Evolutionary conservation across 92 coral and sea anemone genomes (phyloP).

Genomic region (Umimayanthus kanabou): DNA sequence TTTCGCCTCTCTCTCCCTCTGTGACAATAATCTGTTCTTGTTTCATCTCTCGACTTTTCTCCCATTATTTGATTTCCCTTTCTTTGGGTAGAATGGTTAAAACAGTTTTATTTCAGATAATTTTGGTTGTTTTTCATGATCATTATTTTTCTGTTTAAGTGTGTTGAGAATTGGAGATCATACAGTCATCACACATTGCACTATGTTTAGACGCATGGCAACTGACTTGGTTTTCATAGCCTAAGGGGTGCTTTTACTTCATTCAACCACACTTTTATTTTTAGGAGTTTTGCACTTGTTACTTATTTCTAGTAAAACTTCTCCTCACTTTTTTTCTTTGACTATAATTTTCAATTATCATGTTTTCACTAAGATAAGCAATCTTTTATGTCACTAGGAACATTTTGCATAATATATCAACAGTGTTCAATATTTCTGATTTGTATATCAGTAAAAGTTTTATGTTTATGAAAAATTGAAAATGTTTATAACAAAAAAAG

Average conservation of each 20-base stretch:
- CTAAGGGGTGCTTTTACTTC: conserved; percentile 5
- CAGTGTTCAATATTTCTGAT: conserved; percentile 36
- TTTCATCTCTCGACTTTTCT: conserved; percentile 43
- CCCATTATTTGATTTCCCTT: background rate
- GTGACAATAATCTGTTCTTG: conserved; percentile 32
- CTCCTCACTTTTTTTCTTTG: conserved; percentile 28
- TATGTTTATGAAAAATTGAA: conserved; percentile 40
- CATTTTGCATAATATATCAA: conserved; percentile 33
- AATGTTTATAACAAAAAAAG: conserved; percentile 33
- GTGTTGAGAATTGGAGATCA: conserved; percentile 9
- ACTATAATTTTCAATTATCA: conserved; percentile 41
- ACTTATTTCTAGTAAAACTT: conserved; percentile 25
- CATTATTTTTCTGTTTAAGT: conserved; percentile 28
- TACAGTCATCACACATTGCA: background rate
- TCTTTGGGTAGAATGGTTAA: background rate
- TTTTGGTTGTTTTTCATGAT: conserved; percentile 7
- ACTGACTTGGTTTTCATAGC: conserved; percentile 15
- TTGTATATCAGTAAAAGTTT: conserved; percentile 41
- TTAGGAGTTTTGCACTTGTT: background rate
- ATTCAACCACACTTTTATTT: conserved; percentile 6
- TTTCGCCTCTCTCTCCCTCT: conserved; percentile 28
- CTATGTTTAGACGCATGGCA: background rate
- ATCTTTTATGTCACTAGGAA: conserved; percentile 36
- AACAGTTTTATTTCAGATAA: background rate
- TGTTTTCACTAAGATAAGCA: conserved; percentile 41